phyloP scores from a whole-genome alignment of 2,797 vertebrate species.

The Agapornis canus region DNA sequence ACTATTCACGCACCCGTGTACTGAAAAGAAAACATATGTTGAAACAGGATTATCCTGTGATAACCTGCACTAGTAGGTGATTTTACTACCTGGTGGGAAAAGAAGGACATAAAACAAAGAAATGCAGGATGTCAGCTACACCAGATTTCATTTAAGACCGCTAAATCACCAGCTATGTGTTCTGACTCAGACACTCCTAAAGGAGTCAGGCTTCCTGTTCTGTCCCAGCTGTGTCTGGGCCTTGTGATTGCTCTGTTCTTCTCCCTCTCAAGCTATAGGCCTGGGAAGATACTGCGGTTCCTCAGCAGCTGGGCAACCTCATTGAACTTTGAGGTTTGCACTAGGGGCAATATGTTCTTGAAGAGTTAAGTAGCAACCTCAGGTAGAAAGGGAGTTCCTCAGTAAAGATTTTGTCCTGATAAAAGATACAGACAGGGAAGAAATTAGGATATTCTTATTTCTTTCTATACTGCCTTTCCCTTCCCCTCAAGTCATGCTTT shows the following conservation, averaged over 20 bases:
- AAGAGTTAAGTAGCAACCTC: background rate
- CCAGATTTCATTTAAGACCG: background rate
- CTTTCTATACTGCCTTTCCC: background rate
- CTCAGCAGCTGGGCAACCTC: background rate
- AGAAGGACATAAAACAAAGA: background rate
- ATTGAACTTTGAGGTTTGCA: background rate
- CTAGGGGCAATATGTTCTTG: accelerated
- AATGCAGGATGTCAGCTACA: background rate
- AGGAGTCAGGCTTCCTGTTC: background rate
- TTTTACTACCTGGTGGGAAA: background rate
- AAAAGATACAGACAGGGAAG: background rate
- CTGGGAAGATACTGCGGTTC: background rate
- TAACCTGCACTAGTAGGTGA: background rate
- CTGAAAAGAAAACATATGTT: background rate
- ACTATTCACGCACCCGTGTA: accelerated
- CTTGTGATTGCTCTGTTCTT: background rate
- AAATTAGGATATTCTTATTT: background rate
- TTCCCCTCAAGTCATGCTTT: background rate
- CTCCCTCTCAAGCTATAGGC: background rate
- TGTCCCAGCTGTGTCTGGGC: background rate
- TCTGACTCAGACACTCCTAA: background rate
- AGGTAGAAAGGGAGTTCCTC: background rate
- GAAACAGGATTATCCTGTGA: background rate
- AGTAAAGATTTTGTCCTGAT: background rate
- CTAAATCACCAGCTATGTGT: background rate